phyloP scores from a whole-genome alignment of 2,888 invertebrate species.

The Gastracanthus pulcherrimus region DNA sequence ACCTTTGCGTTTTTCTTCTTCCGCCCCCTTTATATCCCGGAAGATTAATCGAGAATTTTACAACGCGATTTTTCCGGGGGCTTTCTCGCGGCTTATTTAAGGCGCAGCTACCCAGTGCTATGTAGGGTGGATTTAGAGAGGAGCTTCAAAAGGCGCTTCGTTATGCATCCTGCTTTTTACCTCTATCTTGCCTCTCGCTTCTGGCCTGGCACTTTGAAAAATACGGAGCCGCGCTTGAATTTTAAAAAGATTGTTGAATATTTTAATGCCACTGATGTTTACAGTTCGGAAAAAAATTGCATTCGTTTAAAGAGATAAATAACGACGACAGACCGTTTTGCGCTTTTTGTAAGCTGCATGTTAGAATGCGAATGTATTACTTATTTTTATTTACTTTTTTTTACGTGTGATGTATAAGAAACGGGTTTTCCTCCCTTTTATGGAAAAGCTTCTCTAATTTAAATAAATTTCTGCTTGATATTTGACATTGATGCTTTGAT shows the following conservation, averaged over 20 bases:
- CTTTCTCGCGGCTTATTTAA: constrained; percentile 19
- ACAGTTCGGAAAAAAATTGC: not conserved
- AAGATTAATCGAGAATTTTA: constrained; percentile 39
- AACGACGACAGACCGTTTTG: not conserved
- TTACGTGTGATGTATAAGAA: no score
- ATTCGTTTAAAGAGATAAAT: not conserved
- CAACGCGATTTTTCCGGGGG: constrained; percentile 14
- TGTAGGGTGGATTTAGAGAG: constrained; percentile 23
- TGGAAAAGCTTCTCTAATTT: no score
- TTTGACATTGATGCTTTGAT: no score
- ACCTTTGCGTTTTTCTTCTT: not conserved
- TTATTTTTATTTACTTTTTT: no score
- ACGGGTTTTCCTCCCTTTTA: no score
- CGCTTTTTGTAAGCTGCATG: not conserved
- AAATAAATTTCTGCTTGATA: no score
- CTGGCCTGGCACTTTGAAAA: not conserved
- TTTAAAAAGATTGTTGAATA: constrained; percentile 17
- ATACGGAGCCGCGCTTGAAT: constrained; percentile 7
- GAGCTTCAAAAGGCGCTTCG: constrained; percentile 29
- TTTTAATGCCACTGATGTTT: constrained; percentile 17
- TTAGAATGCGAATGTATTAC: not conserved
- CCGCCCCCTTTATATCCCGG: not conserved
- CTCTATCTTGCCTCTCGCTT: not conserved
- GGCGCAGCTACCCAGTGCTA: not conserved
- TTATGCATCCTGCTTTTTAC: constrained; percentile 1